Base-by-base conservation (phyloP, 2,888 invertebrate species). In the Tinea pellionella region DNA sequence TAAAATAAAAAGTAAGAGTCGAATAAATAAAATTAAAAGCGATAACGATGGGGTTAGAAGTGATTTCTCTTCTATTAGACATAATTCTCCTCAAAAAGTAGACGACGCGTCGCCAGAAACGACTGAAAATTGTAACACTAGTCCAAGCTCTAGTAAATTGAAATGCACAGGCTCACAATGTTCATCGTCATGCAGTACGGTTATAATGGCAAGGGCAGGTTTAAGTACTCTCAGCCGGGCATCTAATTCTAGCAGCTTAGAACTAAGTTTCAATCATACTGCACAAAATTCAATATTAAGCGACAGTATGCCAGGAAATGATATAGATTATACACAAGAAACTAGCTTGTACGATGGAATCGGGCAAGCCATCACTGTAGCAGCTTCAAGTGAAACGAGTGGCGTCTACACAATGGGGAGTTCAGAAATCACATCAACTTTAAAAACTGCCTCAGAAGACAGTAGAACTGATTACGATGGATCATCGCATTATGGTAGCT, bases 161-260 rank as follows among this genome's bases (percentile, higher is more conserved):
- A 87, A 92, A 76, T 92, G 92, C 72, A 89, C 92, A 53, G 93
- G 93, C 60, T 94, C 94, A 24, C 95, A 95, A 73, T 95, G 95
- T 76, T 94, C 94, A 61, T 95, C 95, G 60, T 94, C 94, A 24
- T 95, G 95, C 73, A 95, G 95, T 70, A 95, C 95, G 37, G 94
- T 95, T n/a, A 94, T 95, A 65, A 92, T 95, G 66, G 80, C 89
- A 8, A 80, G 88, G 66, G 84, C 89, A 29, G 87, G 88, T 55
- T 72, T 84, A 16, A 86, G 80, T 62, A 78, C 88, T 11, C 71
- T 89, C 59, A 89, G 93, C 66, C 88, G 93, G 68, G 89, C 92
- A 63, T 94, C 94, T 24, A 93, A 94, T 47, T 92, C 92, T 59
- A 94, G 94, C 66, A 95, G 95, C 71, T 83, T 95, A 69, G 95